These are phyloP conservation scores for Drosophila gaucha DNA, from an alignment of 2,888 invertebrate genomes.

Conservation along the genomic window DNA sequence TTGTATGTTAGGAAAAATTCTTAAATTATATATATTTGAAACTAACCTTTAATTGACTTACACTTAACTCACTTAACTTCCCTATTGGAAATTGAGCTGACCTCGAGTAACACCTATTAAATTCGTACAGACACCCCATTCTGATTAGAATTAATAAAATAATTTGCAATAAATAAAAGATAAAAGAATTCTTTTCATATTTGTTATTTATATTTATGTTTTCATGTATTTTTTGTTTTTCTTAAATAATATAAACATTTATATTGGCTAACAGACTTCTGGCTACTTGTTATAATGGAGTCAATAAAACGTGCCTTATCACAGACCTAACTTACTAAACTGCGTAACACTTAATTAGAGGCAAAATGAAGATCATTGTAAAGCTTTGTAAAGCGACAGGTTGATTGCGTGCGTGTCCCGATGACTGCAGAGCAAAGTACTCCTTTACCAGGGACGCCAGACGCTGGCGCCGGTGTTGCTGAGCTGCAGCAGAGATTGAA, in stretches of 20 bases:
- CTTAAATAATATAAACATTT: constrained; percentile 49
- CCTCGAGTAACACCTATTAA: neutral
- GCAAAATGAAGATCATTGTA: constrained; percentile 76
- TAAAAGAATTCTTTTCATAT: constrained; percentile 21
- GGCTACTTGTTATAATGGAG: constrained; percentile 59
- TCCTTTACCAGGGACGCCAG: constrained; percentile 83
- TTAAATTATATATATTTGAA: too few species aligned
- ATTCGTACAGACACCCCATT: neutral
- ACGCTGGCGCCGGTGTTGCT: constrained; percentile 65
- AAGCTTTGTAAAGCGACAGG: constrained; percentile 73
- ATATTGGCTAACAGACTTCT: constrained; percentile 67
- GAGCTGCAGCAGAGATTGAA: constrained; percentile 69
- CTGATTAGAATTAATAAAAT: constrained; percentile 5
- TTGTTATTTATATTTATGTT: constrained; percentile 40
- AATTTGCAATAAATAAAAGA: constrained; percentile 24
- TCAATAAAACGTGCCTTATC: constrained; percentile 81
- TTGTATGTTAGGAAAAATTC: too few species aligned
- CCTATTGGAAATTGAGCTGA: constrained; percentile 4
- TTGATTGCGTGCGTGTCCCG: constrained; percentile 68
- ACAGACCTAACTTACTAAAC: constrained; percentile 77
- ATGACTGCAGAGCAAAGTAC: neutral
- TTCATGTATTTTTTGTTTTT: constrained; percentile 18
- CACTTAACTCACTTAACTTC: neutral
- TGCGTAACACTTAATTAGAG: constrained; percentile 65
- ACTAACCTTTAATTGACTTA: neutral